Evolutionary conservation across 2,797 vertebrate genomes (phyloP).

Genomic region (Muscicapa comitata): DNA sequence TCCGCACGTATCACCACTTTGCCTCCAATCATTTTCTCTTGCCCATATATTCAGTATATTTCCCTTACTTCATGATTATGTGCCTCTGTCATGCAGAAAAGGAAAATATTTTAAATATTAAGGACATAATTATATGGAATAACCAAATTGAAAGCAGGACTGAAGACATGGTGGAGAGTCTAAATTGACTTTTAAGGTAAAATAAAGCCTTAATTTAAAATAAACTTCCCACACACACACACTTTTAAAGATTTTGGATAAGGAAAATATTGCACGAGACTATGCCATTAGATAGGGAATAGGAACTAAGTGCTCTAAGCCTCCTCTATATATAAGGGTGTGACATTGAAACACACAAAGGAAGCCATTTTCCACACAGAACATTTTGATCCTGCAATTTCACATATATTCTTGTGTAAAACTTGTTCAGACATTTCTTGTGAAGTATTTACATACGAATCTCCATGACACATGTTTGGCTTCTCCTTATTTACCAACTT

Average conservation of each 20-base stretch:
- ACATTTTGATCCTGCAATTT: not conserved
- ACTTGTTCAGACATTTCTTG: not conserved
- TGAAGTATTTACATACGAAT: not conserved
- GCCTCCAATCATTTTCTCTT: not conserved
- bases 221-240: too few relatives aligned
- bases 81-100: not conserved
- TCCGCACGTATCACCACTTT: not conserved
- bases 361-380: not conserved
- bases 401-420: not conserved
- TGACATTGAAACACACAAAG: not conserved
- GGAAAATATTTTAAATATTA: not conserved
- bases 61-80: not conserved
- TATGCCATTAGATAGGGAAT: not conserved
- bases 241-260: not conserved
- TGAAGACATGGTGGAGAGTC: not conserved
- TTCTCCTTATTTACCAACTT: not conserved
- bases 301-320: not conserved
- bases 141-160: not conserved
- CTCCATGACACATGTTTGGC: not conserved
- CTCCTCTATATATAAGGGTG: fast-evolving
- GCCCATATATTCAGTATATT: not conserved
- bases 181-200: not conserved
- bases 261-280: not conserved
- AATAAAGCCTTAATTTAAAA: not conserved
- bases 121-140: not conserved